Percentiles rank a stretch among this genome's conserved stretches.
Conservation (phyloP, 2,888 invertebrate species). For the Pimpla rufipes region DNA sequence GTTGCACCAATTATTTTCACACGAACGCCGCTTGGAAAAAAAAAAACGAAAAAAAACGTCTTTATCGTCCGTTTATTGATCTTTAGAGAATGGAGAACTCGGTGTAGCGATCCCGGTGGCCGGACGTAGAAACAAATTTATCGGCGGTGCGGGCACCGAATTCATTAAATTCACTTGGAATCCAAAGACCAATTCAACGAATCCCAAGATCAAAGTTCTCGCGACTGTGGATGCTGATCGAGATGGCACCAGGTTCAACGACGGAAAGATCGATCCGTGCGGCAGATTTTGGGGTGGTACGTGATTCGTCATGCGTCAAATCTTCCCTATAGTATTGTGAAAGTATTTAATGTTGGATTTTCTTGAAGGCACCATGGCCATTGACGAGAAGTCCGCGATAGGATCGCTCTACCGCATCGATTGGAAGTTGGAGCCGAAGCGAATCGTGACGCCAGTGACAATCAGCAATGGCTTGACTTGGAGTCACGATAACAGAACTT, state of each 20-base stretch:
- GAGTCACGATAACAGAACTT: conserved; percentile 89
- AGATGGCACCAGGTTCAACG: conserved; percentile 88
- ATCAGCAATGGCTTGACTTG: conserved; percentile 94
- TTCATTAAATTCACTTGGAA: conserved; percentile 86
- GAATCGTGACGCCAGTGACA: conserved; percentile 85
- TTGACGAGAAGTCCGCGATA: conserved; percentile 85
- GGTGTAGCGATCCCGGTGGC: conserved; percentile 84
- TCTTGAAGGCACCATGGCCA: conserved; percentile 82
- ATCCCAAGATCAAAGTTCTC: conserved; percentile 76
- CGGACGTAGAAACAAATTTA: conserved; percentile 80
- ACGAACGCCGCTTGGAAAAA: neutral
- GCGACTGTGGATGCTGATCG: conserved; percentile 85
- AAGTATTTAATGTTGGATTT: no score
- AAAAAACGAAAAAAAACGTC: no score
- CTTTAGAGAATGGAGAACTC: conserved; percentile 73
- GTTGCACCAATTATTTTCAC: conserved; percentile 12
- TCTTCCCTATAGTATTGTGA: no score
- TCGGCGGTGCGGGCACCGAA: conserved; percentile 84
- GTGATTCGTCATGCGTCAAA: neutral
- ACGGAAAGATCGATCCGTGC: conserved; percentile 89
- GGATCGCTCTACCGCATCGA: conserved; percentile 88
- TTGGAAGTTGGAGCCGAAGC: conserved; percentile 71
- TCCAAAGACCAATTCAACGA: conserved; percentile 75
- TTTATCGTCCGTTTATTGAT: conserved; percentile 58
- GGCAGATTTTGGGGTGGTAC: conserved; percentile 90